Conservation (phyloP, 1,140 invertebrate species). For the Catajapyx aquilonaris region DNA sequence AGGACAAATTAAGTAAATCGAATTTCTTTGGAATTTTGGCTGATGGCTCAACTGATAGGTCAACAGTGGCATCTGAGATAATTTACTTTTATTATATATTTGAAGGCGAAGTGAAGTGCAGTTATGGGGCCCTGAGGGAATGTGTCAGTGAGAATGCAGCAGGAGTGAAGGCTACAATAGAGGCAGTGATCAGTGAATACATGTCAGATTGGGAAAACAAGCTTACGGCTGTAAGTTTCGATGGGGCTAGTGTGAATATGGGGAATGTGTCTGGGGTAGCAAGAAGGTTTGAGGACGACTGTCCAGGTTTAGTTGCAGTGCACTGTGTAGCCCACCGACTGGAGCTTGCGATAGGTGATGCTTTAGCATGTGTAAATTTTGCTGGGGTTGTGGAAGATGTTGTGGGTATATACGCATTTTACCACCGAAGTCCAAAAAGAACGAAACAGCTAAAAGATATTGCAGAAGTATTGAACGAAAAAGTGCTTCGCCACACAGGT, state of each 20-base stretch:
- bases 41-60: too few relatives aligned
- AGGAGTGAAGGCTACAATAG: background rate
- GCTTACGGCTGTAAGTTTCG: background rate
- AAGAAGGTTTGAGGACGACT: background rate
- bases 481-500: constrained; percentile 1
- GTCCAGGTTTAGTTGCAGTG: background rate
- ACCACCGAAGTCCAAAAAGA: too few relatives aligned
- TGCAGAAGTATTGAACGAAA: background rate
- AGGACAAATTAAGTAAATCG: too few relatives aligned
- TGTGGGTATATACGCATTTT: too few relatives aligned
- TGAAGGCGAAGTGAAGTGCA: too few relatives aligned
- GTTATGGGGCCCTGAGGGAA: too few relatives aligned
- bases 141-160: constrained; percentile 1
- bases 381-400: background rate
- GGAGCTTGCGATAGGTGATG: background rate
- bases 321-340: constrained; percentile 1
- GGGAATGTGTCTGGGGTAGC: background rate
- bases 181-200: background rate
- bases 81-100: too few relatives aligned
- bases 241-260: background rate
- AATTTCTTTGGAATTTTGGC: too few relatives aligned
- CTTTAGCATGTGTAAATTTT: background rate
- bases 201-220: background rate
- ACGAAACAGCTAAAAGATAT: background rate
- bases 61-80: too few relatives aligned